Evolutionary conservation across 1,140 invertebrate genomes (phyloP), one percentile per base, ranked within the genome.

Genomic region (Platyura marginata): DNA sequence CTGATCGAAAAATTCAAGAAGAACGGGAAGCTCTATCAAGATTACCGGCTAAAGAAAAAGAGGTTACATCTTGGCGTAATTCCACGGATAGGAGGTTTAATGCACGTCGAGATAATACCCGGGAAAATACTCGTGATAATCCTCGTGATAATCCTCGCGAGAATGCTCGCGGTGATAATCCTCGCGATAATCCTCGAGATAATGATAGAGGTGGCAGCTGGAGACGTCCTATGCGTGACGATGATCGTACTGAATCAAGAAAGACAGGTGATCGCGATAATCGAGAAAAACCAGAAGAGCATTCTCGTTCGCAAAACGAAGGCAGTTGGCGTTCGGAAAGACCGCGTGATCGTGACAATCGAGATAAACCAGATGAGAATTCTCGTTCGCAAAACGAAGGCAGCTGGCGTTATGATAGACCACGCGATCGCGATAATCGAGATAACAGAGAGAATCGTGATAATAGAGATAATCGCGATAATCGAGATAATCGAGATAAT

Each of bases 321-420:
- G n/a, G n/a, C n/a, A n/a, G n/a, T n/a, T n/a, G n/a, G n/a, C n/a
- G n/a, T n/a, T n/a, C n/a, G n/a, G 25, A 13, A 29, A 29, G 6
- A 29, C 6, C 6, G 6, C 25, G 25, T 29, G 25, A 29, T 29
- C 25, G 25, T 29, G 25, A 6, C 25, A 29, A 29, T 8, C 25
- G 6, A 29, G 25, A 6, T 6, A 29, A 29, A 13, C 25, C 25
- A 13, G 25, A 8, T 29, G 25, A 29, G 25, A 6, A 6, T 6
- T 29, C 6, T 6, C 25, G 25, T 29, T 6, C 25, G 13, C 25
- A 6, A 29, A 29, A 13, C 13, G 25, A 49, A 23, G 51, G 51
- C 15, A 59, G 61, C 41, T 48, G 55, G 11, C 55, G 59, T 29
- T 55, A 52, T 40, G 54, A 55, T 41, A 49, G 56, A 25, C 54